Conservation (phyloP, 2,113 vertebrate genomes). For the Ellobius talpinus region DNA sequence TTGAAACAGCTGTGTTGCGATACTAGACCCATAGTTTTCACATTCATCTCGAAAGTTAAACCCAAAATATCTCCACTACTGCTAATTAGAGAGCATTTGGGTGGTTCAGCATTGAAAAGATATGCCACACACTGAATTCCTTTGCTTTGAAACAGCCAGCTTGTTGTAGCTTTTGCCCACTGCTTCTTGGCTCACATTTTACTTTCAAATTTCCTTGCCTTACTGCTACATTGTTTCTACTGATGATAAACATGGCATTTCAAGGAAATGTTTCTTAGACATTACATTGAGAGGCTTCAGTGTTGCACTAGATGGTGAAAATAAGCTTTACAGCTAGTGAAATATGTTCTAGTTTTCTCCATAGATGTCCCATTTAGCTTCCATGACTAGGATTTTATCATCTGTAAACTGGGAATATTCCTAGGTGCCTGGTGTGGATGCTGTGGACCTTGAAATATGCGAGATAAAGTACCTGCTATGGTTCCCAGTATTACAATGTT, state of each 20-base stretch:
- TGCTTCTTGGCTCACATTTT: conserved; percentile 45
- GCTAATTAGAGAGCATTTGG: conserved; percentile 72
- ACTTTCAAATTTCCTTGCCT: conserved; percentile 65
- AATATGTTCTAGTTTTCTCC: conserved; percentile 29
- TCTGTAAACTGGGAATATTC: conserved; percentile 44
- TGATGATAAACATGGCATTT: conserved; percentile 60
- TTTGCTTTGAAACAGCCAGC: conserved; percentile 36
- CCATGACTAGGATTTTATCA: conserved; percentile 1
- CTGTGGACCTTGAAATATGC: background rate
- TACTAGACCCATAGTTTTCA: conserved; percentile 71
- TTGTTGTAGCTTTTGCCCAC: conserved; percentile 52
- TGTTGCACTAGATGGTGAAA: background rate
- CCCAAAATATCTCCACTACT: conserved; percentile 72
- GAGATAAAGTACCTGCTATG: background rate
- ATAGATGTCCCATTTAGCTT: background rate
- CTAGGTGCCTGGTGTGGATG: background rate
- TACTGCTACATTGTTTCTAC: conserved; percentile 65
- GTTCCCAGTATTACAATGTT: background rate
- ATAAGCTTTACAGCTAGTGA: conserved; percentile 35
- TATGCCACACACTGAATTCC: conserved; percentile 46
- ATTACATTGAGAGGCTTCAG: conserved; percentile 36
- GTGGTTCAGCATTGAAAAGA: conserved; percentile 49
- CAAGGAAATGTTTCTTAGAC: conserved; percentile 67
- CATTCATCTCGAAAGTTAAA: conserved; percentile 72
- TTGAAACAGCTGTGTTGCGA: conserved; percentile 76